phyloP scores from a whole-genome alignment of 2,888 invertebrate genomes.

The Steinernema carpocapsae region DNA sequence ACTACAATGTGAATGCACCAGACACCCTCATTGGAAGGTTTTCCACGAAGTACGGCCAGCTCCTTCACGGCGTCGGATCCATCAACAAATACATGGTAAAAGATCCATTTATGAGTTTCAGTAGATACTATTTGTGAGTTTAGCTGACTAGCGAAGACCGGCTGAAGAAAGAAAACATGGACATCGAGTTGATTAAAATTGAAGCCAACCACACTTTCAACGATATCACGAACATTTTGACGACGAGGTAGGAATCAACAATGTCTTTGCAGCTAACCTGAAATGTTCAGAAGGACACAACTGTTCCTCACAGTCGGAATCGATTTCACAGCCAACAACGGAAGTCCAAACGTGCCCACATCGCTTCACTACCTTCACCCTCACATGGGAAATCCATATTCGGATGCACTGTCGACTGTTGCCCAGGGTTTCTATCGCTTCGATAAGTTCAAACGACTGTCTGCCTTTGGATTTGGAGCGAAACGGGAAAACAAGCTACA shows the following conservation, averaged over 20 bases:
- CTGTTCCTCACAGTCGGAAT: constrained; percentile 72
- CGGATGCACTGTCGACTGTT: constrained; percentile 71
- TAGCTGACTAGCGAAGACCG: constrained; percentile 51
- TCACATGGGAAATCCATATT: constrained; percentile 71
- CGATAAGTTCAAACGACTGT: constrained; percentile 72
- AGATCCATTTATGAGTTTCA: not conserved
- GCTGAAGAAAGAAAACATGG: constrained; percentile 50
- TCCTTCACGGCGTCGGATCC: constrained; percentile 51
- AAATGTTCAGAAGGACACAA: constrained; percentile 68
- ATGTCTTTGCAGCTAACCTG: not conserved
- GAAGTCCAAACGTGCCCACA: constrained; percentile 69
- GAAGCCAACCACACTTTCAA: constrained; percentile 46
- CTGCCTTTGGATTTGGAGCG: constrained; percentile 74
- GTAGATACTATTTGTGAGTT: constrained; percentile 19
- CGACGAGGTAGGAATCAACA: constrained; percentile 45
- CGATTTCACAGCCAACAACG: constrained; percentile 73
- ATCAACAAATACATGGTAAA: constrained; percentile 58
- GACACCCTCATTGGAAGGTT: constrained; percentile 55
- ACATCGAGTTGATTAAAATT: constrained; percentile 51
- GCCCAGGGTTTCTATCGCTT: constrained; percentile 48
- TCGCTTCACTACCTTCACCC: constrained; percentile 71
- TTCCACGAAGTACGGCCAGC: constrained; percentile 55
- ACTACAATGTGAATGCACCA: constrained; percentile 55
- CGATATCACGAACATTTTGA: constrained; percentile 52
- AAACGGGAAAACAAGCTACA: constrained; percentile 56